Evolutionary conservation across 2,888 invertebrate genomes (phyloP).

Genomic region (Leptopterna dolabrata): DNA sequence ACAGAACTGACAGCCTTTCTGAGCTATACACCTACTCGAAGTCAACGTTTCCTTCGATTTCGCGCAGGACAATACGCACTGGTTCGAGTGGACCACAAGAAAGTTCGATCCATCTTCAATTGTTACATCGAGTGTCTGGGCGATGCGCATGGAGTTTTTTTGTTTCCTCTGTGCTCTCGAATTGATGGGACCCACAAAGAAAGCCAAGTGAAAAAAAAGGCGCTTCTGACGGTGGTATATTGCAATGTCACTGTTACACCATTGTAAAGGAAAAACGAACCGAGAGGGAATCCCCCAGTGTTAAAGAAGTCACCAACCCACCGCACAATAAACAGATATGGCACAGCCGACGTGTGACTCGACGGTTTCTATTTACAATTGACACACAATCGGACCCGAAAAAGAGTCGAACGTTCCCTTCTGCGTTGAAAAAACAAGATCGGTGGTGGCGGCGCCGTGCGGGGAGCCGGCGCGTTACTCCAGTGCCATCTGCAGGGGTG

Average conservation of each 20-base stretch:
- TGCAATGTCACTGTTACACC: conserved; percentile 37
- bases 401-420: neutral
- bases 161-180: neutral
- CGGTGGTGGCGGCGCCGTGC: neutral
- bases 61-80: neutral
- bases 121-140: neutral
- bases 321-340: conserved; percentile 48
- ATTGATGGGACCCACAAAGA: conserved; percentile 14
- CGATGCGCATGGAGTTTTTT: neutral
- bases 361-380: conserved; percentile 54
- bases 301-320: conserved; percentile 50
- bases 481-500: conserved; percentile 39
- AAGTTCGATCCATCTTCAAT: conserved; percentile 35
- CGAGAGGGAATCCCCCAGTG: neutral
- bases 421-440: conserved; percentile 9
- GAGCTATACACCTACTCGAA: neutral
- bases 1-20: neutral
- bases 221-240: neutral
- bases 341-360: conserved; percentile 50
- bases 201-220: neutral
- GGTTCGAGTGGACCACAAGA: neutral
- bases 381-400: conserved; percentile 44
- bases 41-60: neutral
- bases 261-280: conserved; percentile 7
- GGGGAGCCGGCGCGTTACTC: conserved; percentile 18